phyloP scores from a whole-genome alignment of 2,113 vertebrate genomes.

The Oncorhynchus gorbuscha region DNA sequence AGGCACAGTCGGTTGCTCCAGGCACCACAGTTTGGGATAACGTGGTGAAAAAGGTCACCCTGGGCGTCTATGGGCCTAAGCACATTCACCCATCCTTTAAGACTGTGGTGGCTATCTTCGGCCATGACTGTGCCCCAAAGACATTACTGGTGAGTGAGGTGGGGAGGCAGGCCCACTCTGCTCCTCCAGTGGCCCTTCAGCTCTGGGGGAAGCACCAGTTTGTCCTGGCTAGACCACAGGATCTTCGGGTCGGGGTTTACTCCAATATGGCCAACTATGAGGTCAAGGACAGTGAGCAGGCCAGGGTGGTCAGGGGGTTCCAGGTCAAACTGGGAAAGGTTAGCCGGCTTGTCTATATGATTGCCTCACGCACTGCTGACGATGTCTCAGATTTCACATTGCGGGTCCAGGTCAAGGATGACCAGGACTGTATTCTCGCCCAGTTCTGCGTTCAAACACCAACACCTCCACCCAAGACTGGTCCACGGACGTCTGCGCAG shows the following conservation, averaged over 20 bases:
- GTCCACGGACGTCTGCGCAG: constrained; percentile 77
- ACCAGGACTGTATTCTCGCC: constrained; percentile 82
- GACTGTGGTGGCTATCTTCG: constrained; percentile 89
- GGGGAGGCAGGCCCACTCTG: constrained; percentile 75
- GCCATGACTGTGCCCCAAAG: constrained; percentile 93
- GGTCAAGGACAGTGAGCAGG: constrained; percentile 81
- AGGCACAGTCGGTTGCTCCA: constrained; percentile 77
- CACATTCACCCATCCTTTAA: constrained; percentile 97
- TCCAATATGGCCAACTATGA: constrained; percentile 94
- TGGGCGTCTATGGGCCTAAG: constrained; percentile 93
- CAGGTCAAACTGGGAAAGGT: constrained; percentile 94
- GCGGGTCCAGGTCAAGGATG: constrained; percentile 88
- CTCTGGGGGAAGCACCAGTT: constrained; percentile 98
- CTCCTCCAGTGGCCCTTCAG: constrained; percentile 84
- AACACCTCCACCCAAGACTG: constrained; percentile 83
- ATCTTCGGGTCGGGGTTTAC: constrained; percentile 87
- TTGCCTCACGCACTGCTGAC: constrained; percentile 74
- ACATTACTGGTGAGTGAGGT: constrained; percentile 86
- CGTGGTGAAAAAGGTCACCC: constrained; percentile 87
- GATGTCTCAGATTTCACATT: constrained; percentile 90
- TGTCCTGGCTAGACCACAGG: constrained; percentile 82
- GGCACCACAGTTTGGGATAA: constrained; percentile 91
- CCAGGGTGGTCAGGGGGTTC: constrained; percentile 84
- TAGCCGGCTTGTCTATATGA: constrained; percentile 86
- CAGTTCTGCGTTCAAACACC: constrained; percentile 96